Base-by-base conservation (phyloP, 2,113 vertebrate species). In the Nematolebias whitei region DNA sequence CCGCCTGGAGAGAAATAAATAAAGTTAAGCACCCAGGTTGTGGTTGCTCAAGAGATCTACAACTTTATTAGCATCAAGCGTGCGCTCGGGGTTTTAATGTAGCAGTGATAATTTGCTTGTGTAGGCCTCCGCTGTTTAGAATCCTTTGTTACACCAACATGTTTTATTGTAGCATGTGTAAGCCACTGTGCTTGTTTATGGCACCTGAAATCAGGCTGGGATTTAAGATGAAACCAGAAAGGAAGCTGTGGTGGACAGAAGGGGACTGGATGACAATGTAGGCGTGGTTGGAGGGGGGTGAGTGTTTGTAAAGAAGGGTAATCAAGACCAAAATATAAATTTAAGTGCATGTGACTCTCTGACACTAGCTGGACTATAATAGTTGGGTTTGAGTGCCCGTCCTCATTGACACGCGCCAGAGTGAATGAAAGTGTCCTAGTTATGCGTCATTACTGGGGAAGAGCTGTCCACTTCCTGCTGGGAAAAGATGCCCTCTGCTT, bases 81-180 rank as follows among this genome's bases (percentile, higher is more conserved):
- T 35, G 71, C 72, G 71, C 85, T 86, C 52, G 29, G 93, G 91
- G 93, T 95, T 92, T 97, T 98, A 96, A 98, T 98, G 96, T 96
- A 95, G 93, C 95, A 90, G 93, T 94, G 95, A 96, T 98, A 95
- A 98, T 98, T 96, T 97, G 95, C 93, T 94, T 93, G 92, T 94
- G 92, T 92, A 93, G 93, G 91, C 93, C 92, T 95, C 93, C 86
- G 63, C 90, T 96, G 95, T 95, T 96, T 96, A 95, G 93, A 94
- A 90, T 93, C 95, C 93, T 95, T 82, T 93, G 94, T 93, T 93
- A 94, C 91, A 93, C 93, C 94, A 93, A 94, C 95, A 94, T 94
- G 96, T 97, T 97, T 94, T 94, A 95, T 96, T 95, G 93, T 95
- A 91, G 94, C 94, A 94, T 91, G 94, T 95, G 96, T 97, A 95